Evolutionary conservation across 2,888 invertebrate genomes (phyloP).

Genomic region (Drosophila fungiperda): DNA sequence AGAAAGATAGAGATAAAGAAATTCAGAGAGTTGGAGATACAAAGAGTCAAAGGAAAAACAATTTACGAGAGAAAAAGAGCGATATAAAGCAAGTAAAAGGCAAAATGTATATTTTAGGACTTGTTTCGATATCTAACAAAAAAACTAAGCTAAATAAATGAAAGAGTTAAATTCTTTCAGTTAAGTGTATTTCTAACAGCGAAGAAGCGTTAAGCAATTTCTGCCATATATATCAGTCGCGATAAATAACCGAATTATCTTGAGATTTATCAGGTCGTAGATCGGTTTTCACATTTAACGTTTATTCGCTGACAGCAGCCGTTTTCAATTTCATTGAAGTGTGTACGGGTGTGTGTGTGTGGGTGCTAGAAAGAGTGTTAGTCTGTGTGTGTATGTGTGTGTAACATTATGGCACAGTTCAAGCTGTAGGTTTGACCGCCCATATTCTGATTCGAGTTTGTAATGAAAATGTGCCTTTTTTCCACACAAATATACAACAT

Average conservation of each 20-base stretch:
- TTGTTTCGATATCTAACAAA: neutral
- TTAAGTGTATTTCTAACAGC: neutral
- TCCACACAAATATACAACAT: conserved; percentile 45
- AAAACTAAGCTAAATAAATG: neutral
- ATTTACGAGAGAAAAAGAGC: neutral
- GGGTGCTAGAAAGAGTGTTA: neutral
- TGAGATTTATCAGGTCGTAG: conserved; percentile 1
- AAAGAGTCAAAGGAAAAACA: neutral
- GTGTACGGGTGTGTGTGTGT: conserved; percentile 14
- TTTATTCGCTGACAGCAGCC: conserved; percentile 41
- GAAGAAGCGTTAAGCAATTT: neutral
- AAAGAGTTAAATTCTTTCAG: neutral
- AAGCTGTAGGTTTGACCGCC: conserved; percentile 34
- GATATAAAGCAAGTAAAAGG: neutral
- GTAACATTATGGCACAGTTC: conserved; percentile 40
- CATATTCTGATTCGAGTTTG: conserved; percentile 24
- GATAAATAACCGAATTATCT: neutral
- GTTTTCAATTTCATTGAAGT: conserved; percentile 67
- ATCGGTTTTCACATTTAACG: neutral
- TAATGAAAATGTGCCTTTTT: conserved; percentile 70
- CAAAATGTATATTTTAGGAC: neutral
- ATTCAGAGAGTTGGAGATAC: neutral
- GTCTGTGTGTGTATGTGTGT: neutral
- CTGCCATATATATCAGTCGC: neutral
- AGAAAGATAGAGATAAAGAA: neutral